Evolutionary conservation across 2,797 vertebrate species (phyloP).

Genomic region (Cirrhinus molitorella): DNA sequence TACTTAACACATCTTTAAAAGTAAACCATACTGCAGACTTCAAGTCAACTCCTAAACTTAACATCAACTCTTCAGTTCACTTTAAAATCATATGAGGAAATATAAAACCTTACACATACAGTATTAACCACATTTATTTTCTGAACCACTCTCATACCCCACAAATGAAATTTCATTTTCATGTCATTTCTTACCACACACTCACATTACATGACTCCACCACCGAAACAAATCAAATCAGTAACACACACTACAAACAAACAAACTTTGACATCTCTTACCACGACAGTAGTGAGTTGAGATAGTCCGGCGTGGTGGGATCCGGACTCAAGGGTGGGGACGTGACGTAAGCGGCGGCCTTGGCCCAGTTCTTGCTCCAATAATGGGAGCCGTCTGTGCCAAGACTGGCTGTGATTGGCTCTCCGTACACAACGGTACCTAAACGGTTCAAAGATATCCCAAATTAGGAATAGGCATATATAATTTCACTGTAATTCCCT

Average conservation of each 20-base stretch:
- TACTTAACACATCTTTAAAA: too few species aligned
- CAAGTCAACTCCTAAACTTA: not conserved
- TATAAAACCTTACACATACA: not conserved
- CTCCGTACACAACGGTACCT: conserved; percentile 97
- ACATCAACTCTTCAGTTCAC: not conserved
- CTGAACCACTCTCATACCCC: not conserved
- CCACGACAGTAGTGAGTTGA: conserved; percentile 97
- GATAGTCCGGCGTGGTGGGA: conserved; percentile 96
- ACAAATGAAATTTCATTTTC: not conserved
- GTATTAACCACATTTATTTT: not conserved
- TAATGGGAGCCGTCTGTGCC: conserved; percentile 98
- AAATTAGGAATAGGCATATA: conserved; percentile 18
- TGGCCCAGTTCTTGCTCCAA: conserved; percentile 99
- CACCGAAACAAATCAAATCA: not conserved
- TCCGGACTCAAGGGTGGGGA: conserved; percentile 96
- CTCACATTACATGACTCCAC: not conserved
- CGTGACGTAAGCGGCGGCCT: conserved; percentile 95
- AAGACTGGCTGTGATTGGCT: conserved; percentile 95
- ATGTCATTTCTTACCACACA: not conserved
- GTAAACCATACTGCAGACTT: not conserved
- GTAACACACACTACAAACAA: not conserved
- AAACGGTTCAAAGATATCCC: conserved; percentile 42
- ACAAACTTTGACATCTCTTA: conserved; percentile 62
- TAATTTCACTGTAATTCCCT: conserved; percentile 30
- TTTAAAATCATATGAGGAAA: not conserved